These are phyloP conservation scores for Saturnia pavonia DNA, from an alignment of 2,888 invertebrate species.

Conservation along the genomic window DNA sequence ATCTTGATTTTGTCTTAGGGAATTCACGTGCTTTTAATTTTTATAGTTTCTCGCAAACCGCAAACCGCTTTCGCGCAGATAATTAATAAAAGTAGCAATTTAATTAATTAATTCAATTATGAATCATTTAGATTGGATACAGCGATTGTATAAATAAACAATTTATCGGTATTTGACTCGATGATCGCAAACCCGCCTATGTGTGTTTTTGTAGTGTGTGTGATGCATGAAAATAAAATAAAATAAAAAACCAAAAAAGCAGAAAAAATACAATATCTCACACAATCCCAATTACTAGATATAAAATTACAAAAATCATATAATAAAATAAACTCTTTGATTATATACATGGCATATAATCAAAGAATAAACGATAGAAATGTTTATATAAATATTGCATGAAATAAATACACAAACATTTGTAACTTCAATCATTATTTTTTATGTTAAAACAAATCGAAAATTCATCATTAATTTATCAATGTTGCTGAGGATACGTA, in stretches of 20 bases:
- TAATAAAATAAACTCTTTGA: no score
- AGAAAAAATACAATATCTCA: not conserved
- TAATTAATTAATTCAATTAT: conserved; percentile 21
- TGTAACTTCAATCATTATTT: not conserved
- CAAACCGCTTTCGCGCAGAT: conserved; percentile 66
- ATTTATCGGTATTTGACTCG: conserved; percentile 53
- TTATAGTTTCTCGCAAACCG: conserved; percentile 65
- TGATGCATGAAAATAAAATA: conserved; percentile 21
- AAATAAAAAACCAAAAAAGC: not conserved
- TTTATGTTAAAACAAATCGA: not conserved
- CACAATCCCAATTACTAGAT: not conserved
- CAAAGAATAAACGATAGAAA: not conserved
- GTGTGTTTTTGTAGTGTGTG: conserved; percentile 60
- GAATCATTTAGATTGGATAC: conserved; percentile 21
- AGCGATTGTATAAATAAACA: not conserved
- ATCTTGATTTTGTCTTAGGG: conserved; percentile 54
- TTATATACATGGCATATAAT: no score
- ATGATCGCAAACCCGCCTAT: conserved; percentile 80
- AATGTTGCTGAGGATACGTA: not conserved
- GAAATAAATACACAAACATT: not conserved
- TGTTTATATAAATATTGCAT: not conserved
- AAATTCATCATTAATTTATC: not conserved
- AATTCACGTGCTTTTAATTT: conserved; percentile 66
- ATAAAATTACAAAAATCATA: no score
- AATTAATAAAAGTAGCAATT: conserved; percentile 33